These are phyloP conservation scores for Chromobotia macracanthus DNA, from an alignment of 2,797 vertebrate species.

Conservation along the genomic window DNA sequence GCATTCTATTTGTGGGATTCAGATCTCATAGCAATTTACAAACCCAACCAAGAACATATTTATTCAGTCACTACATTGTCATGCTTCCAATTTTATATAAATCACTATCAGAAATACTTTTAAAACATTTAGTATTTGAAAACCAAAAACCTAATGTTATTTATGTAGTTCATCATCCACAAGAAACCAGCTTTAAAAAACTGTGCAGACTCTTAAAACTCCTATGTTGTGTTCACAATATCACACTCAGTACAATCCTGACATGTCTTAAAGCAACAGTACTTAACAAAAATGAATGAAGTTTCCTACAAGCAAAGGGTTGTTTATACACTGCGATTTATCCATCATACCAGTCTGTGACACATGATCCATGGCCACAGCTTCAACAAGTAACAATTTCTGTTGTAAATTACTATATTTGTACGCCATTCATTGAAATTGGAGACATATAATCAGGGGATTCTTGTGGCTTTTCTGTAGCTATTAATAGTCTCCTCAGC, in stretches of 20 bases:
- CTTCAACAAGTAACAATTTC: conserved; percentile 29
- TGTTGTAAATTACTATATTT: conserved; percentile 16
- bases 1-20: not conserved
- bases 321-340: not conserved
- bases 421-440: not conserved
- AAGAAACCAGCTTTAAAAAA: not conserved
- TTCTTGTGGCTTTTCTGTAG: not conserved
- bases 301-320: not conserved
- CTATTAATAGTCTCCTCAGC: conserved; percentile 29
- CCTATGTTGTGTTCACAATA: not conserved
- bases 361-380: not conserved
- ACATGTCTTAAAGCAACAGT: not conserved
- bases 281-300: not conserved
- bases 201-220: not conserved
- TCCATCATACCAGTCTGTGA: not conserved
- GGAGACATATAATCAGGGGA: conserved; percentile 32
- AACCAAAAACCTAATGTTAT: not conserved
- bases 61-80: not conserved
- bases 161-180: not conserved
- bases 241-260: not conserved
- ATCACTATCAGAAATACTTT: not conserved
- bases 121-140: not conserved
- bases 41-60: not conserved
- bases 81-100: not conserved
- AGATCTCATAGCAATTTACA: not conserved